Conservation (phyloP, 2,888 invertebrate genomes). For the Caenorhabditis uteleia region DNA sequence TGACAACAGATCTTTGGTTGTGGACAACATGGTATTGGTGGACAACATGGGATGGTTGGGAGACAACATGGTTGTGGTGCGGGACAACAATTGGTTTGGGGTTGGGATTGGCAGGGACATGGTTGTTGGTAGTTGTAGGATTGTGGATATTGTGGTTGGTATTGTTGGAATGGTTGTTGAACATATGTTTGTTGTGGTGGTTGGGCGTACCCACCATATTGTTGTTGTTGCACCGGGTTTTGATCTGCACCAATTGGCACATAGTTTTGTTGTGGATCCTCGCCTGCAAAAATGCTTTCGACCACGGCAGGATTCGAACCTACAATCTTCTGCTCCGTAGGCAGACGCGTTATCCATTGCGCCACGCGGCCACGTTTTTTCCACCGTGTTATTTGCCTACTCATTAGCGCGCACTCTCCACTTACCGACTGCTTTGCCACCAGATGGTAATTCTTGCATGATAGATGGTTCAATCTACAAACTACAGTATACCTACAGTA, state of each 20-base stretch:
- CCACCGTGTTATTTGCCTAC: too few relatives aligned
- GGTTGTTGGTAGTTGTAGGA: slow-evolving; percentile 13
- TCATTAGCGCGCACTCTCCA: neutral
- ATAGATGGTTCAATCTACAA: too few relatives aligned
- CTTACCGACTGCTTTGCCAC: neutral
- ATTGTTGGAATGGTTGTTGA: slow-evolving; percentile 34
- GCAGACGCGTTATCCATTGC: slow-evolving; percentile 68
- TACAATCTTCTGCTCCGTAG: slow-evolving; percentile 71
- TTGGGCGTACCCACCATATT: too few relatives aligned
- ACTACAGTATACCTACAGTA: too few relatives aligned
- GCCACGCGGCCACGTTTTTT: slow-evolving; percentile 47
- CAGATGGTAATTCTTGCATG: neutral
- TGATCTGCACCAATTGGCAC: neutral
- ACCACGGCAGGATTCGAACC: slow-evolving; percentile 69
- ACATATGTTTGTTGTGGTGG: neutral
- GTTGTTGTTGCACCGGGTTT: neutral
- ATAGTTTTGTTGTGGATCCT: neutral
- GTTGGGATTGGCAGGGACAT: slow-evolving; percentile 17
- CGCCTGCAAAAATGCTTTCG: slow-evolving; percentile 28
- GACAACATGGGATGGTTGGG: slow-evolving; percentile 30
- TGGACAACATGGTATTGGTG: slow-evolving; percentile 32
- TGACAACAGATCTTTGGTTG: slow-evolving; percentile 39
- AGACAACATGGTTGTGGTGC: slow-evolving; percentile 34
- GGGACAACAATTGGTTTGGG: slow-evolving; percentile 10
- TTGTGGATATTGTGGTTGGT: slow-evolving; percentile 22